A percentile compares a stretch with the other conserved stretches of the same genome.
phyloP scores from a whole-genome alignment of 2,113 vertebrate species.

The Oncorhynchus clarkii region DNA sequence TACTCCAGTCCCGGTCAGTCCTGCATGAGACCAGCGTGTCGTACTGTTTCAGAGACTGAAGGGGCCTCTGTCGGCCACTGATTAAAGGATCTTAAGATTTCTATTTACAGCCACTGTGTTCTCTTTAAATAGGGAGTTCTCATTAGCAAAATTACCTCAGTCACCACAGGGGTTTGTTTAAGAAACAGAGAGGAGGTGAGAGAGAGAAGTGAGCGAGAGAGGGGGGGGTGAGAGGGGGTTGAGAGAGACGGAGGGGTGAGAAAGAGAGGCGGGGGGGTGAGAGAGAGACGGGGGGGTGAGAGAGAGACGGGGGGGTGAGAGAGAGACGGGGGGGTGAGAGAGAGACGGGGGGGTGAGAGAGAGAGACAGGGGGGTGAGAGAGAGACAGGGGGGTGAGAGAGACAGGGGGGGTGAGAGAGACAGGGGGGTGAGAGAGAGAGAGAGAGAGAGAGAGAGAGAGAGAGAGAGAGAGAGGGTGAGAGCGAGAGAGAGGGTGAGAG shows the following conservation, averaged over 20 bases:
- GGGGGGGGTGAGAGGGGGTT: not conserved
- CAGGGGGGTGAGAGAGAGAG: too few species aligned
- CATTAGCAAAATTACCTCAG: slow-evolving; percentile 61
- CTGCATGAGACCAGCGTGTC: slow-evolving; percentile 1
- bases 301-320: too few species aligned
- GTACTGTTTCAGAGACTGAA: slow-evolving; percentile 21
- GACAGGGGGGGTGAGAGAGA: too few species aligned
- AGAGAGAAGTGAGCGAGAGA: not conserved
- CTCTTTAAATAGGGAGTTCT: slow-evolving; percentile 65
- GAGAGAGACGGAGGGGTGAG: too few species aligned
- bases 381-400: too few species aligned
- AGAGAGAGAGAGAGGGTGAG: too few species aligned
- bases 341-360: too few species aligned
- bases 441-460: rapidly evolving
- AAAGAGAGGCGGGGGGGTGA: not conserved
- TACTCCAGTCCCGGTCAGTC: not conserved
- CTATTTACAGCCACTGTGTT: slow-evolving; percentile 61
- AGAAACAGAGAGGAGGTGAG: slow-evolving; percentile 1
- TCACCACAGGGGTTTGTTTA: slow-evolving; percentile 2
- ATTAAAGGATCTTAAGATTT: slow-evolving; percentile 67
- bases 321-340: too few species aligned
- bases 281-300: too few species aligned
- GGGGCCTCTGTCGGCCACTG: slow-evolving; percentile 32
- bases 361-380: too few species aligned
- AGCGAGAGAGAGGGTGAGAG: rapidly evolving